Evolutionary conservation across 2,888 invertebrate genomes (phyloP), one percentile per base, ranked within the genome.

Genomic region (Lasius platythorax): DNA sequence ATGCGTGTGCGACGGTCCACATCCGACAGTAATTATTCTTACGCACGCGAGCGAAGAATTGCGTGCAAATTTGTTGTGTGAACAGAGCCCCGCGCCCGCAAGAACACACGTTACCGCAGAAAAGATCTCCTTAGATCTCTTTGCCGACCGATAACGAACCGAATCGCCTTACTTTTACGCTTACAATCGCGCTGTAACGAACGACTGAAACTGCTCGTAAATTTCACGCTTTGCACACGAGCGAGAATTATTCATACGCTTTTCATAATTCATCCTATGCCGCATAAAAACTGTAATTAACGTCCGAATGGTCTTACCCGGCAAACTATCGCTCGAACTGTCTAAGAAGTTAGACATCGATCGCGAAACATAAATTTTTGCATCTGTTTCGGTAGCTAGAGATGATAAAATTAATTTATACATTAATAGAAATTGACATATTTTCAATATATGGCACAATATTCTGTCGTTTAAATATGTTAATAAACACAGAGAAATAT

Each of bases 11-110:
- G 37, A 53, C 30, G 76, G 56, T 58, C 66, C 67, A 53, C 66
- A 53, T 67, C 68, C 50, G 67, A 53, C 30, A 28, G 73, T 84
- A 86, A 86, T 87, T 86, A 84, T 86, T 82, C 76, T 75, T 82
- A 83, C 68, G 68, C 87, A 86, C 87, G 87, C 87, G 86, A 87
- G 67, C 86, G 46, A 73, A 28, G 76, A 64, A 84, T 84, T 86
- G 84, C 86, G 83, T 87, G 86, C 76, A 78, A 86, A 74, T 86
- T 78, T 76, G 86, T 87, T 79, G 76, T 76, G 82, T 81, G 87
- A 85, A 85, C 82, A 75, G 56, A 63, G 43, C 12, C 30, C 37
- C 56, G 83, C 68, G 46, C 50, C 37, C 63, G 82, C 83, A 30
- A 68, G 37, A 84, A 68, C 66, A 84, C 58, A 73, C 74, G 61